Conservation (phyloP, 2,797 vertebrate genomes). For the Prunella strophiata region DNA sequence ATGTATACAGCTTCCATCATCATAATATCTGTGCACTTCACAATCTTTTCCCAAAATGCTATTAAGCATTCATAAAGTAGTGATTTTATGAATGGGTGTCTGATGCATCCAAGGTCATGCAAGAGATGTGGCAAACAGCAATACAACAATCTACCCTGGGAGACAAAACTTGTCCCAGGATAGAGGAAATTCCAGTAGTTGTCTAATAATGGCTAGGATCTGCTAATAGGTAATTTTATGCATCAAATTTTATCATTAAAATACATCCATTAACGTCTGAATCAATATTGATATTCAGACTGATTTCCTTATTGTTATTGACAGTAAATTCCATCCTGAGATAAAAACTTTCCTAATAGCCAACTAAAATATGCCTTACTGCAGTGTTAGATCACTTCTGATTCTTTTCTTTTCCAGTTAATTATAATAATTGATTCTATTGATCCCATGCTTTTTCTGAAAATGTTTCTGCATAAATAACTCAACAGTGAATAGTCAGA, state of each 20-base stretch:
- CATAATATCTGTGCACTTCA: not conserved
- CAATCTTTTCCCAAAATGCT: not conserved
- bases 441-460: not conserved
- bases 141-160: not conserved
- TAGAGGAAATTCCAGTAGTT: not conserved
- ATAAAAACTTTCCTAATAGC: constrained; percentile 2
- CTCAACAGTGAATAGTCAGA: not conserved
- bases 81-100: not conserved
- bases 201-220: not conserved
- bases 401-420: constrained; percentile 26
- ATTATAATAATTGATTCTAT: constrained; percentile 39
- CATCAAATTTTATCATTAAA: not conserved
- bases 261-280: not conserved
- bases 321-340: not conserved
- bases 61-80: not conserved
- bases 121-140: not conserved
- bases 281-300: not conserved
- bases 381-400: not conserved
- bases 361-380: not conserved
- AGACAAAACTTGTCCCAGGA: not conserved
- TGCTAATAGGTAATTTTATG: not conserved
- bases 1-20: not conserved
- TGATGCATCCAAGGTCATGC: not conserved
- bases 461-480: not conserved
- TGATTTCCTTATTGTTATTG: constrained; percentile 20